Conservation (phyloP, 2,888 invertebrate species). For the Chymomyza procnemis region DNA sequence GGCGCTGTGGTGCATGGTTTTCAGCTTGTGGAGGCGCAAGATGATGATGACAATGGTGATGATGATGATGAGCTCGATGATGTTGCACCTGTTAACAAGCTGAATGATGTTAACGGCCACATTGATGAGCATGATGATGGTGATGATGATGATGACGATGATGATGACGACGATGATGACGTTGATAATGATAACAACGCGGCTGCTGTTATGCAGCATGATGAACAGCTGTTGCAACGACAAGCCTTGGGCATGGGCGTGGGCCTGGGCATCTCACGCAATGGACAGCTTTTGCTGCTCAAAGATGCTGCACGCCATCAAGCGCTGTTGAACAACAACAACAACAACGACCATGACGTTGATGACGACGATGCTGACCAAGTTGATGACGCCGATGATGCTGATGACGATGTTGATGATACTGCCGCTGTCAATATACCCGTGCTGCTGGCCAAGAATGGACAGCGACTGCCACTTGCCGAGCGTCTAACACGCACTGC, state of each 20-base stretch:
- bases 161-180: constrained; percentile 25
- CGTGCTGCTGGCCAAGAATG: constrained; percentile 21
- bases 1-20: constrained; percentile 63
- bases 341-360: constrained; percentile 11
- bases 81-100: constrained; percentile 7
- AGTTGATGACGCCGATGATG: constrained; percentile 21
- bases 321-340: not conserved
- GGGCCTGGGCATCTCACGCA: constrained; percentile 28
- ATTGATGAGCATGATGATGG: constrained; percentile 21
- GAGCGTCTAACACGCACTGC: not conserved
- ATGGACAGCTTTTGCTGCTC: constrained; percentile 7
- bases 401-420: constrained; percentile 15
- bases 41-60: constrained; percentile 28
- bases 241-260: constrained; percentile 20
- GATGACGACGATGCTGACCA: constrained; percentile 24
- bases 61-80: constrained; percentile 22
- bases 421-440: not conserved
- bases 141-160: constrained; percentile 30
- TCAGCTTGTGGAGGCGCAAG: constrained; percentile 52
- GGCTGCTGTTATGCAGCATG: constrained; percentile 22
- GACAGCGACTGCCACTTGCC: not conserved
- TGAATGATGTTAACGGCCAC: constrained; percentile 25
- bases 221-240: too few relatives aligned
- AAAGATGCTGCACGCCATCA: constrained; percentile 10
- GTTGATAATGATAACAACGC: constrained; percentile 25